Conservation (phyloP, 2,113 vertebrate species). For the Elaphurus davidianus region DNA sequence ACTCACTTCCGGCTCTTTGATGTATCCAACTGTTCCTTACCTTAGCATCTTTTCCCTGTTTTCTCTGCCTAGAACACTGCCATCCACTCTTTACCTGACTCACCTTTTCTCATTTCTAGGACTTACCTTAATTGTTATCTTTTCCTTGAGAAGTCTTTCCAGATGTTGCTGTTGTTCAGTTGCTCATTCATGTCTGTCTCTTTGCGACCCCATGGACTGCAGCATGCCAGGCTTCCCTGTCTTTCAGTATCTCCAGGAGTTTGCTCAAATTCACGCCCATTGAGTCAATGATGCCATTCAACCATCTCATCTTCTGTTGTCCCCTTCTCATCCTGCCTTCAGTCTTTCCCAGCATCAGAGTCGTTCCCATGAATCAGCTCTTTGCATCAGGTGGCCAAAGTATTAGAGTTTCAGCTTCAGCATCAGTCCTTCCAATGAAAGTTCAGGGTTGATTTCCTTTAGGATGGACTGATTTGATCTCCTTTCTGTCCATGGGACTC, state of each 20-base stretch:
- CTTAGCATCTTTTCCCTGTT: background rate
- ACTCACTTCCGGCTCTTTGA: background rate
- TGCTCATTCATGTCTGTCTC: background rate
- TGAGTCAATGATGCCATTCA: background rate
- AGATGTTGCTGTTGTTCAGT: background rate
- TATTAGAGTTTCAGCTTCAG: background rate
- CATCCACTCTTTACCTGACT: background rate
- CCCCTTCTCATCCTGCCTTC: background rate
- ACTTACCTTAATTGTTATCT: background rate
- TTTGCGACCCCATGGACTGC: background rate
- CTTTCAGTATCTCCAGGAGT: background rate
- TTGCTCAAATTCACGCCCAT: background rate
- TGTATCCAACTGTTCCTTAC: background rate
- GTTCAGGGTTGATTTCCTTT: background rate
- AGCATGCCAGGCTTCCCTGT: background rate
- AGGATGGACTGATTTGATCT: background rate
- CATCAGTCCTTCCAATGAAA: background rate
- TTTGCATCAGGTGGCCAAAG: background rate
- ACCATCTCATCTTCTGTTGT: background rate
- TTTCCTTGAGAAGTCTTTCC: background rate
- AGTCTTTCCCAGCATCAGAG: background rate
- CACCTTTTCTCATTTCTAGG: background rate
- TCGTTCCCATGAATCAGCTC: background rate
- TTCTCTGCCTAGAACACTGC: background rate
- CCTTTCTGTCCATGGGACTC: background rate